These are phyloP conservation scores for Dendrophyllia cribrosa DNA, from an alignment of 64 coral and sea anemone species.

Conservation along the genomic window DNA sequence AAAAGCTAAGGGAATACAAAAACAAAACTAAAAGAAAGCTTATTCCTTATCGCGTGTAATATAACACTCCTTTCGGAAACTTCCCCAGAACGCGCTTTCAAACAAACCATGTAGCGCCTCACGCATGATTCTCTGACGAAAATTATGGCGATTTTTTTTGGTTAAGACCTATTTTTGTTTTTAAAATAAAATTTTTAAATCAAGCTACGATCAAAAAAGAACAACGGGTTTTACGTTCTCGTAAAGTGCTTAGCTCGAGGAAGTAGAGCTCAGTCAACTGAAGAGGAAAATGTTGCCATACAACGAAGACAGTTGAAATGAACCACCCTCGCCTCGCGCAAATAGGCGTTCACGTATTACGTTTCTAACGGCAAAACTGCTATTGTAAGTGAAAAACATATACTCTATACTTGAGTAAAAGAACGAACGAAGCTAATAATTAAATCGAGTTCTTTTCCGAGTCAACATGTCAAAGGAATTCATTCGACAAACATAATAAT, in stretches of 20 bases:
- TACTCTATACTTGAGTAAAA: not conserved
- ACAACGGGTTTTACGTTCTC: too few relatives aligned
- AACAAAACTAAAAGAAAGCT: too few relatives aligned
- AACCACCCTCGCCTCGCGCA: not conserved
- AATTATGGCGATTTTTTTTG: too few relatives aligned
- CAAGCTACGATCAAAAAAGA: not conserved
- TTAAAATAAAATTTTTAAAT: too few relatives aligned
- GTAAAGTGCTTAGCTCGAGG: not conserved
- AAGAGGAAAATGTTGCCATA: not conserved
- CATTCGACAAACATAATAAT: not conserved
- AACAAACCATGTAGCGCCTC: too few relatives aligned
- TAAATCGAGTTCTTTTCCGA: not conserved
- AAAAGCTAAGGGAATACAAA: not conserved
- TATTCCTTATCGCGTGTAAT: too few relatives aligned
- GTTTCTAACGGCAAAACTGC: not conserved
- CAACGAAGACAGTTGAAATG: not conserved
- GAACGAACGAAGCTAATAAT: not conserved
- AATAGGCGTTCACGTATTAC: constrained; percentile 7
- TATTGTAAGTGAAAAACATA: not conserved
- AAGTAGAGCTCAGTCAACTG: not conserved
- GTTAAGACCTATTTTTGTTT: too few relatives aligned
- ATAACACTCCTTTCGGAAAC: too few relatives aligned
- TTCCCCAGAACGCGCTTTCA: too few relatives aligned
- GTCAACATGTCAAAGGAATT: not conserved
- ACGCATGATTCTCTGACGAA: too few relatives aligned